Base-by-base conservation (phyloP, 2,888 invertebrate species). In the Xestia ashworthii region DNA sequence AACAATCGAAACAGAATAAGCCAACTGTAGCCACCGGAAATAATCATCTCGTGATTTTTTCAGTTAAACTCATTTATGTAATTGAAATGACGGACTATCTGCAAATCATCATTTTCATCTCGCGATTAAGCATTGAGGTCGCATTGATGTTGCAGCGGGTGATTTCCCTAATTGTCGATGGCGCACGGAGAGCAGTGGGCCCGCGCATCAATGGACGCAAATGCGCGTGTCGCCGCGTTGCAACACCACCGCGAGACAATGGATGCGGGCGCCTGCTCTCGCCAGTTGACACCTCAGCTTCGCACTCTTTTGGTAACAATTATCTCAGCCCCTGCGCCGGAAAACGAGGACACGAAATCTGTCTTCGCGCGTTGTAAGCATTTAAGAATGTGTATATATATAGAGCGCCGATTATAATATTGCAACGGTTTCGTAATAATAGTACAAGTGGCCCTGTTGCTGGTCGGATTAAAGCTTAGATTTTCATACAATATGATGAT, bases 191-290 rank as follows among this genome's bases (percentile, higher is more conserved):
- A 80, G 78, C 78, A 78, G 78, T 75, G 86, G 87, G 89, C 90
- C 88, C 74, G 92, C 93, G 94, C 94, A 95, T 95, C 95, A 95
- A 95, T 96, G 93, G 93, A 92, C 85, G 92, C 94, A 95, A 94
- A 95, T 90, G 93, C 93, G 95, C 96, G 95, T 96, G 94, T 95
- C 96, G 95, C 95, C 95, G 93, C 90, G 91, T 95, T 95, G 93
- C 95, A 93, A 91, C 93, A 95, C 89, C 84, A 72, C 77, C 69
- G 83, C 85, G 89, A 95, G 91, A 95, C 95, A 95, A 95, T 95
- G 90, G 93, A 84, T 81, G 87, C 90, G 82, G 69, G 67, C 53
- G 55, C 64, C 83, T 89, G 87, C 91, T 92, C 92, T 94, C 92
- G 92, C 91, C 90, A 93, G 92, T 93, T 93, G 82, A 87, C 93